Conservation (phyloP, 2,888 invertebrate species). For the Electrophaes corylata region DNA sequence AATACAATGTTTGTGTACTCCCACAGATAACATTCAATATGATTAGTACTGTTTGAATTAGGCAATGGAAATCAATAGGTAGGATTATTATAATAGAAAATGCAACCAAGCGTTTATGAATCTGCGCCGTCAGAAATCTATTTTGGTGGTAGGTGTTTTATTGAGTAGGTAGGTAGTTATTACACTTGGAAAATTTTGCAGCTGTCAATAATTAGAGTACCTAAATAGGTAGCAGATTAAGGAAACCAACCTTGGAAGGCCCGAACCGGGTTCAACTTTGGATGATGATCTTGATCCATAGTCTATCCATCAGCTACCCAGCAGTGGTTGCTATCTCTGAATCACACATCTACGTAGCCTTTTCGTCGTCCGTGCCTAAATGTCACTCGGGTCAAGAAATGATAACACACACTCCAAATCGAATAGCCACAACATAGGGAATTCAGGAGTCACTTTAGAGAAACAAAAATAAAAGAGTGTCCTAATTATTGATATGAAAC, state of each 20-base stretch:
- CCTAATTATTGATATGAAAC: no score
- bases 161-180: neutral
- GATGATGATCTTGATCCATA: slow-evolving; percentile 75
- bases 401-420: neutral
- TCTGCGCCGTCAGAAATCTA: neutral
- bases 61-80: slow-evolving; percentile 1
- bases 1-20: neutral
- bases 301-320: slow-evolving; percentile 21
- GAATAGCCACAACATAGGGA: neutral
- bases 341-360: slow-evolving; percentile 23
- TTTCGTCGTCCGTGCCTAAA: slow-evolving; percentile 22
- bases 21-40: slow-evolving; percentile 15
- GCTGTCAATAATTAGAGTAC: neutral
- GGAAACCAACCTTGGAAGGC: slow-evolving; percentile 69
- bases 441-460: neutral
- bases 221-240: neutral
- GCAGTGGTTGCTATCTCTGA: slow-evolving; percentile 17
- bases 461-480: slow-evolving; percentile 1
- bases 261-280: slow-evolving; percentile 72
- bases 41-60: neutral
- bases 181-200: neutral
- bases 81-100: no score
- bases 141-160: neutral
- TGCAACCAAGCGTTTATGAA: neutral
- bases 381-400: slow-evolving; percentile 26